Base-by-base conservation (phyloP, 2,113 vertebrate genomes). In the Dipodomys spectabilis region DNA sequence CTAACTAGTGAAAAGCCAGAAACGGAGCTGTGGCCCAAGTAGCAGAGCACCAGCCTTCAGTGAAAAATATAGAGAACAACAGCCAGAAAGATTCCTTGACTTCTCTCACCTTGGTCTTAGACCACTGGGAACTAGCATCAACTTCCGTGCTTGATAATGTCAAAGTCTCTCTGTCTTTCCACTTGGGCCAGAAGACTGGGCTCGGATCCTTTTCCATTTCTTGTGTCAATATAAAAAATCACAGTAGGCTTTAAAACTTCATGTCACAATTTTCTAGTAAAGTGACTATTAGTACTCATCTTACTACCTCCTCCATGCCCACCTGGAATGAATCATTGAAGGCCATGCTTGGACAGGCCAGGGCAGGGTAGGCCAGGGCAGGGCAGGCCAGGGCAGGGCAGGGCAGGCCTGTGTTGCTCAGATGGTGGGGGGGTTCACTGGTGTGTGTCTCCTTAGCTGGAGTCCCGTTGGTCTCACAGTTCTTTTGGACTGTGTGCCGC, bases 301-400 rank as follows among this genome's bases (percentile, higher is more conserved):
- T 13, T 0, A 30, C 44, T 7, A 19, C 72, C 62, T 83, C 64
- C 12, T 44, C 64, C 60, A 19, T 72, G 27, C 11, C 28, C 65
- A 45, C 49, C 49, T 49, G 49, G 72, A n/a, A n/a, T 45, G 49
- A 86, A 79, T 62, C 69, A 72, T 72, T 68, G 39, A 94, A 92
- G 53, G 8, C 8, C 57, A 11, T 20, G 30, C n/a, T 88, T 86
- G 23, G 78, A 35, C n/a, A 28, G 23, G 39, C 28, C 64, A 82
- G 87, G 25, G 35, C 20, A 11, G 53, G 53, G 53, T 15, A 57
- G 53, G 53, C 11, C 53, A 57, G 53, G 53, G 15, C 53, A 57
- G 53, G 53, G 7, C 12, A 49, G 49, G 8, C 15, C 49, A 13
- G 49, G 49, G 9, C 49, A 53, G 49, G 49, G 1, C 49, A 13